Conservation (phyloP, 2,113 vertebrate genomes). For the Thermophis baileyi region DNA sequence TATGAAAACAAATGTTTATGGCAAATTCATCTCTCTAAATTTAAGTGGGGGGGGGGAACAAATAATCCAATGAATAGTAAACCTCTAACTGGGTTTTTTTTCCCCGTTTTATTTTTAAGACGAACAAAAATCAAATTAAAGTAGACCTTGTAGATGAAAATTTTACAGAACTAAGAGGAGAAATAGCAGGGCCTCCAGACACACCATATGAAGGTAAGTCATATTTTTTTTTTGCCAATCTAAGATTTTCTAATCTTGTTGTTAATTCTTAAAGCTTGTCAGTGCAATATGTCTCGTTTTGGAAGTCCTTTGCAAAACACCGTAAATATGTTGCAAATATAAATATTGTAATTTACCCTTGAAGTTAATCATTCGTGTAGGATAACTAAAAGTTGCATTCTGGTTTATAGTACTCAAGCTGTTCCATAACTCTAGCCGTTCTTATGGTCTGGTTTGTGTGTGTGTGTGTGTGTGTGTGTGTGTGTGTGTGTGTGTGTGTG, state of each 20-base stretch:
- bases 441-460: not conserved
- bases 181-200: conserved; percentile 98
- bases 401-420: not conserved
- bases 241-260: conserved; percentile 35
- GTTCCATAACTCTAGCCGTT: not conserved
- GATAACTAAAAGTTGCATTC: not conserved
- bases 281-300: not conserved
- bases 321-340: not conserved
- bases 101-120: conserved; percentile 81
- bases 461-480: too few relatives aligned
- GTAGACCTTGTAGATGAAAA: conserved; percentile 99
- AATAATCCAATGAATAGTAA: conserved; percentile 38
- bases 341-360: not conserved
- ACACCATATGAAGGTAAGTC: conserved; percentile 97
- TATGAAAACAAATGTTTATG: not conserved
- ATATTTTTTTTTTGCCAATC: conserved; percentile 54
- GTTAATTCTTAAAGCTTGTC: conserved; percentile 39
- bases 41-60: not conserved
- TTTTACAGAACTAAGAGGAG: conserved; percentile 98
- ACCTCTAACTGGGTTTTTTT: conserved; percentile 49
- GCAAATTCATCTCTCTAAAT: not conserved
- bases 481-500: too few relatives aligned
- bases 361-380: not conserved
- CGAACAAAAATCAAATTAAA: conserved; percentile 99
- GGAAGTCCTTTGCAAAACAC: not conserved